A percentile compares a stretch with the other conserved stretches of the same genome.
These are phyloP conservation scores for Aurelia sp. DNA, from an alignment of 30 jellyfish, hydroid and myxozoan genomes.

Conservation along the genomic window DNA sequence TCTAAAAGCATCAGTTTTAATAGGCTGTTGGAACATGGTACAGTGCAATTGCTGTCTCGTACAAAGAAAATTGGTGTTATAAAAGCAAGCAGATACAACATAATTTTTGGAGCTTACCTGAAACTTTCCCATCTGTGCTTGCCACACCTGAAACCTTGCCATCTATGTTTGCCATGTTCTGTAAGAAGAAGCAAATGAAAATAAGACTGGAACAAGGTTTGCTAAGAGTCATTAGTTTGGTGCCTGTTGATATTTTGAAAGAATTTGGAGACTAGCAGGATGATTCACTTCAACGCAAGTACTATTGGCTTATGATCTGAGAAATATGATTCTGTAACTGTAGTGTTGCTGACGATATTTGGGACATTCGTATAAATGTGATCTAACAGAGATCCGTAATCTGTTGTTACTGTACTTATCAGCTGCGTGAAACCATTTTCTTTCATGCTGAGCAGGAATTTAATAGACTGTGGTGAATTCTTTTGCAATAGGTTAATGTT, in stretches of 20 bases:
- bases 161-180: background rate
- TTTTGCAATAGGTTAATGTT: background rate
- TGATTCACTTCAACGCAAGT: background rate
- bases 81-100: no score
- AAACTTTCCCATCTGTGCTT: background rate
- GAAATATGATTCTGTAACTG: background rate
- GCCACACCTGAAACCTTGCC: conserved; percentile 4
- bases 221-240: background rate
- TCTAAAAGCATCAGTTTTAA: no score
- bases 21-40: no score
- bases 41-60: no score
- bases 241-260: background rate
- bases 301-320: conserved; percentile 6
- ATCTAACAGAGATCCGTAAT: conserved; percentile 1
- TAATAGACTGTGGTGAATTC: background rate
- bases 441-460: background rate
- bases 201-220: conserved; percentile 1
- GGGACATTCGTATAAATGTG: conserved; percentile 8
- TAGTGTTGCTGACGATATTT: background rate
- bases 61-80: no score
- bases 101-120: background rate
- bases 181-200: background rate
- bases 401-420: background rate
- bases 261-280: background rate
- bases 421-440: conserved; percentile 4